phyloP scores from a whole-genome alignment of 2,113 vertebrate genomes.

The Solea solea region DNA sequence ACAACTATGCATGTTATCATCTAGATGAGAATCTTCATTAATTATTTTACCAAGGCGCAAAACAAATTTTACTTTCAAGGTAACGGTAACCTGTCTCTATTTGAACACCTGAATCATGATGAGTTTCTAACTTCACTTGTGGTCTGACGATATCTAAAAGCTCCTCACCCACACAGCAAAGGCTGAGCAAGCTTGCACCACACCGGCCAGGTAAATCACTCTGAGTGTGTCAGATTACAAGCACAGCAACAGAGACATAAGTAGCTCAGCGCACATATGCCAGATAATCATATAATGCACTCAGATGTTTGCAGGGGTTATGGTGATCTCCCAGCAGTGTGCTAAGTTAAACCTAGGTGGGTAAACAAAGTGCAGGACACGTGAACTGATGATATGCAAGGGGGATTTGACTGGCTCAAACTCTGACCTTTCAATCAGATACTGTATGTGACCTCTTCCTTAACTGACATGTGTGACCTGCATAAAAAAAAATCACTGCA shows the following conservation, averaged over 20 bases:
- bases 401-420: slow-evolving; percentile 41
- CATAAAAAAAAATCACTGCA: not conserved
- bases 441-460: slow-evolving; percentile 12
- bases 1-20: too few species aligned
- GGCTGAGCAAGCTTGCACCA: not conserved
- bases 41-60: too few species aligned
- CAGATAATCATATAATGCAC: slow-evolving; percentile 53
- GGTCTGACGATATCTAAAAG: too few species aligned
- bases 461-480: slow-evolving; percentile 1
- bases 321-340: slow-evolving; percentile 20
- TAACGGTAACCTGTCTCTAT: too few species aligned
- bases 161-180: not conserved
- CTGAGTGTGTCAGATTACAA: slow-evolving; percentile 17
- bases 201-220: slow-evolving; percentile 5
- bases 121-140: too few species aligned
- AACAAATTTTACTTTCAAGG: too few species aligned
- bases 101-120: too few species aligned
- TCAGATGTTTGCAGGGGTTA: slow-evolving; percentile 31
- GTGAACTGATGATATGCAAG: slow-evolving; percentile 14
- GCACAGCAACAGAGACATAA: slow-evolving; percentile 36
- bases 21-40: too few species aligned
- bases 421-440: slow-evolving; percentile 44
- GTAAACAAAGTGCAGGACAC: slow-evolving; percentile 54
- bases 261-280: slow-evolving; percentile 40
- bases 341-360: slow-evolving; percentile 41